Evolutionary conservation across 2,113 vertebrate genomes (phyloP), one percentile per base, ranked within the genome.

Genomic region (Neodontobutis hainanensis): DNA sequence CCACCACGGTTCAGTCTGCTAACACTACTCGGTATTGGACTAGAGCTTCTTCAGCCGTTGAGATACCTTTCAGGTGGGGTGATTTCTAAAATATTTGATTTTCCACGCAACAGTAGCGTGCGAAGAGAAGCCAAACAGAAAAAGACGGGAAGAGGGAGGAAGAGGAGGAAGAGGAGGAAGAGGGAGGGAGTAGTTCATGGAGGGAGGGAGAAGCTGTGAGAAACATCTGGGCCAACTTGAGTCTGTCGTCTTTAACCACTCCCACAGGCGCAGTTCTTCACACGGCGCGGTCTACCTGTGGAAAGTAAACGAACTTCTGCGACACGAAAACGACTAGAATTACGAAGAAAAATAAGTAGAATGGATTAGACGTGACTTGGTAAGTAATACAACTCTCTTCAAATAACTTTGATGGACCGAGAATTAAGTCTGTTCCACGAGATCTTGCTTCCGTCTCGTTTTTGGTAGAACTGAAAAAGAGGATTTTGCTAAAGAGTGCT

Each of bases 251-350:
- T 73, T 63, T 82, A 82, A 80, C 88, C 78, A 52, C 88, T 85
- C 88, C 88, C 84, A 87, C 80, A 56, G 51, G 15, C 80, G 56
- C 70, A 65, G 81, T 84, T 85, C 76, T 70, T 47, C 16, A 42
- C 73, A 2, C 53, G 15, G 80, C 62, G 60, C 60, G 35, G 2
- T 67, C 4, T 85, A 87, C 82, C 87, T 87, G 82, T 2, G 16
- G 42, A 50, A 0, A 0, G 27, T 14, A 73, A 0, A 5, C 32
- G 12, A 68, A 61, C 38, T 32, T 38, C 59, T 68, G 49, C 42
- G 10, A 67, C 34, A 15, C n/a, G 0, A 10, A 43, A 74, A 11
- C 8, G 1, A 1, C 43, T 8, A 45, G 2, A 59, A 12, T 6
- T 38, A 55, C 11, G 36, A 27, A 51, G 0, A 47, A 47, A 49